Conservation (phyloP, 2,797 vertebrate species). For the Pelodytes ibericus region DNA sequence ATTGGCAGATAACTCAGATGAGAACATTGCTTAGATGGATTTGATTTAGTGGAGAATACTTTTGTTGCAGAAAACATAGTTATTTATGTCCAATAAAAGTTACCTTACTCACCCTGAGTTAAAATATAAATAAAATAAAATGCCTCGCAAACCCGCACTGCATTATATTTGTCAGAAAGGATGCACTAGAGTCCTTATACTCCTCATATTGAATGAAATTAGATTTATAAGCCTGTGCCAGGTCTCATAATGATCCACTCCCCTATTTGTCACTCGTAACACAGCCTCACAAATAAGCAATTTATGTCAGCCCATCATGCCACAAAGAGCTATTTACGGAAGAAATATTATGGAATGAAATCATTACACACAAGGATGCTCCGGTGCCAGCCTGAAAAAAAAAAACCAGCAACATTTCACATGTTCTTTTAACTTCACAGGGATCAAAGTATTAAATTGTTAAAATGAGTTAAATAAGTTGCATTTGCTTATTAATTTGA, state of each 20-base stretch:
- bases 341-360: conserved; percentile 45
- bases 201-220: conserved; percentile 28
- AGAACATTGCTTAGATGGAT: no score
- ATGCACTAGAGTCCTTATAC: conserved; percentile 6
- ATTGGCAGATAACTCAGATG: no score
- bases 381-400: background rate
- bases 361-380: conserved; percentile 33
- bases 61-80: no score
- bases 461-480: conserved; percentile 20
- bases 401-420: conserved; percentile 14
- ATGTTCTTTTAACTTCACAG: conserved; percentile 8
- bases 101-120: no score
- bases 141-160: background rate
- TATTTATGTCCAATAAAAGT: no score
- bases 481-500: conserved; percentile 11
- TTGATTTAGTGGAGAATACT: no score
- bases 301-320: conserved; percentile 45
- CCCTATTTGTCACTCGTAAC: conserved; percentile 38
- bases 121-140: background rate
- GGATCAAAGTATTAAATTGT: conserved; percentile 28
- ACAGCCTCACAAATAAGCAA: conserved; percentile 39
- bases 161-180: background rate
- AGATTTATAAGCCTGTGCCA: conserved; percentile 11
- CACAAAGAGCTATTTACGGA: conserved; percentile 44
- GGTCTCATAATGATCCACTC: conserved; percentile 35